Evolutionary conservation across 2,113 vertebrate genomes (phyloP), one percentile per base, ranked within the genome.

Genomic region (Muscicapa adusta): DNA sequence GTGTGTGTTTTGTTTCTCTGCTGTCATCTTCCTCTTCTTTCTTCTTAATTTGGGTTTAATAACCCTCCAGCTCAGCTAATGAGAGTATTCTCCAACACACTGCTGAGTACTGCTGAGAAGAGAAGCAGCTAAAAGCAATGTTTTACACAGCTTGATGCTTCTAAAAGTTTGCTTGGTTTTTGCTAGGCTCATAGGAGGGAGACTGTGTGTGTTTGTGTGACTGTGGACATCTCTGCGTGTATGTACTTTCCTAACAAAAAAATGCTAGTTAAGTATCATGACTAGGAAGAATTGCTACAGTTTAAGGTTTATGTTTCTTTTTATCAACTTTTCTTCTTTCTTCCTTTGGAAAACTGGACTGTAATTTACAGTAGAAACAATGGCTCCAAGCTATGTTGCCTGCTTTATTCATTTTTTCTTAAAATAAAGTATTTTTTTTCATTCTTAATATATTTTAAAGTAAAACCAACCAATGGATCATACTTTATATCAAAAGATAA

Each of bases 1-100:
- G 5, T 38, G 3, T 62, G 12, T 40, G 6, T 76, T 76, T 91
- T 91, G 22, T 68, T 93, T 79, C 54, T 90, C 67, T 73, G 33
- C 33, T 85, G n/a, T 34, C 38, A 36, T 75, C 42, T 43, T 79
- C 34, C 15, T 50, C 28, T 43, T 53, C 12, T 61, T 67, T 62
- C 33, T 72, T 79, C 87, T 89, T 88, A 88, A 72, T 89, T 58
- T 61, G 31, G 9, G 23, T 58, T 91, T 94, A 93, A 85, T 92
- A 68, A 92, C 16, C 10, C 22, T 93, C 25, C 28, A 89, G 8
- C 28, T 88, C 57, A 68, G 42, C 45, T 88, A 89, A 85, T n/a
- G 6, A 74, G 43, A 42, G 28, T 82, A 36, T 73, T 90, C 38
- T 70, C 42, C 76, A 62, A 61, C 56, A 61, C 7, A 25, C 81